A percentile compares a stretch with the other conserved stretches of the same genome.
Conservation (phyloP, 92 coral and sea anemone species). For the Parazoanthus swiftii region DNA sequence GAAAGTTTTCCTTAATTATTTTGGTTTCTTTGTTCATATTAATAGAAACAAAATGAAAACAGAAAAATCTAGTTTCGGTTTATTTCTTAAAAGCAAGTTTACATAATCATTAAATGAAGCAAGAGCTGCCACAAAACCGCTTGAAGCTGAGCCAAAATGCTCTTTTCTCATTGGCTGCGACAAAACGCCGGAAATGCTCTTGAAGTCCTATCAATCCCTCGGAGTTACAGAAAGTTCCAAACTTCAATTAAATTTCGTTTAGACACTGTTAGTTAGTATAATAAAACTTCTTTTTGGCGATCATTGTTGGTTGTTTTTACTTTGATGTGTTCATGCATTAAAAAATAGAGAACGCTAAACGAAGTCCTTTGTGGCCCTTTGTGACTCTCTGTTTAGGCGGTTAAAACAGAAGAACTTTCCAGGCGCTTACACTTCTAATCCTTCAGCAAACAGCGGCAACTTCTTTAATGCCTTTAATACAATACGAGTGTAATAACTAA, state of each 20-base stretch:
- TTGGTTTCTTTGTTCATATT: no score
- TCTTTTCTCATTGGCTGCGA: conserved; percentile 21
- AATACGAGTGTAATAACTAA: conserved; percentile 35
- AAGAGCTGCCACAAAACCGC: not conserved
- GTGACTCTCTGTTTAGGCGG: conserved; percentile 9
- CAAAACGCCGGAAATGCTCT: conserved; percentile 35
- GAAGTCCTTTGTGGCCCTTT: not conserved
- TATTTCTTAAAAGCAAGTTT: conserved; percentile 19
- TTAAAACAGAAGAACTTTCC: conserved; percentile 37
- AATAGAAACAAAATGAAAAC: not conserved
- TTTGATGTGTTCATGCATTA: not conserved
- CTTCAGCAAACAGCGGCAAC: conserved; percentile 30
- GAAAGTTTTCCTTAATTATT: no score
- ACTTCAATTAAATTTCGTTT: conserved; percentile 29
- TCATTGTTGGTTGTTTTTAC: not conserved
- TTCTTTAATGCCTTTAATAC: conserved; percentile 42
- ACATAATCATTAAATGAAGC: not conserved
- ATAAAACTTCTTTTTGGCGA: not conserved
- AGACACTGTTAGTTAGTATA: conserved; percentile 9
- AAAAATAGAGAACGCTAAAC: not conserved
- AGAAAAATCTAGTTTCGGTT: not conserved
- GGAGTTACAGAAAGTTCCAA: conserved; percentile 23
- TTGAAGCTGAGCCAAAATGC: not conserved
- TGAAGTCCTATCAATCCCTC: conserved; percentile 33
- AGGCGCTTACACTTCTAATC: conserved; percentile 14